These are phyloP conservation scores for Centroberyx gerrardi DNA, from an alignment of 2,797 vertebrate genomes.

Conservation along the genomic window DNA sequence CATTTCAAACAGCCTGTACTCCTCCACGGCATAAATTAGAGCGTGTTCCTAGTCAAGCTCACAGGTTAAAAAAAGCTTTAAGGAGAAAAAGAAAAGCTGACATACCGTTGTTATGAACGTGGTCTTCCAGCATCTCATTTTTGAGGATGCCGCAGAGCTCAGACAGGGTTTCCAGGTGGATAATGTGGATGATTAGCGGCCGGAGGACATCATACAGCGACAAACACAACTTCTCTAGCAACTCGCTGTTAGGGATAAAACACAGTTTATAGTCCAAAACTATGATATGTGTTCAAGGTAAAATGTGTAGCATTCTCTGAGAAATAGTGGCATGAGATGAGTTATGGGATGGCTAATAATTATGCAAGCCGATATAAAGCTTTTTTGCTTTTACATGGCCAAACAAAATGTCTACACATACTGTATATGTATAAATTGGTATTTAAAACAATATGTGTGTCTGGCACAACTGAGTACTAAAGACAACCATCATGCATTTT, in stretches of 20 bases:
- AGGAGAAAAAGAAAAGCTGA: slow-evolving; percentile 12
- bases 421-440: not conserved
- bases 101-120: slow-evolving; percentile 96
- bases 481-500: not conserved
- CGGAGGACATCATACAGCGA: slow-evolving; percentile 97
- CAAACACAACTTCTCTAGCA: slow-evolving; percentile 95
- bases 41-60: no score
- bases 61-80: no score
- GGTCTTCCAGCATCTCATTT: slow-evolving; percentile 99
- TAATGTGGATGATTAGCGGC: slow-evolving; percentile 96
- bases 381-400: not conserved
- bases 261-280: slow-evolving; percentile 18
- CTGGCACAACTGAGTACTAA: slow-evolving; percentile 3
- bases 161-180: slow-evolving; percentile 97
- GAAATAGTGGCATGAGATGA: slow-evolving; percentile 10
- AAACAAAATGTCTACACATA: not conserved
- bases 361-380: not conserved
- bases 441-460: slow-evolving; percentile 10
- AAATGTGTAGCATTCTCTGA: not conserved
- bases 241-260: slow-evolving; percentile 86
- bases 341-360: slow-evolving; percentile 22
- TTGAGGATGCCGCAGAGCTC: slow-evolving; percentile 99
- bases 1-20: not conserved
- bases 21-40: not conserved
- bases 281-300: not conserved